Conservation (phyloP, 1,140 invertebrate species). For the Campoletis sonorensis region DNA sequence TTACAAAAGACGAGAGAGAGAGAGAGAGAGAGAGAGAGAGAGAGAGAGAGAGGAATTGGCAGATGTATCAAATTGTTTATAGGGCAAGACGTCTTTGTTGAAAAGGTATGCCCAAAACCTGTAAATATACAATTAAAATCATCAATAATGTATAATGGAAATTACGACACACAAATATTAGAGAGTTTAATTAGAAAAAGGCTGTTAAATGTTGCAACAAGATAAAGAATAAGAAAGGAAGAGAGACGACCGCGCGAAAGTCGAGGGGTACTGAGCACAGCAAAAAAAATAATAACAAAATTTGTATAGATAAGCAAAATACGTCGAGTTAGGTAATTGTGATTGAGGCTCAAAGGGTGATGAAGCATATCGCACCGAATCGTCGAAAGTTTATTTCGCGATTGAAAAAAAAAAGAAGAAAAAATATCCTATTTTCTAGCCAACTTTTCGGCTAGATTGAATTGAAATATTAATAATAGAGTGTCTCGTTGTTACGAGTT, state of each 20-base stretch:
- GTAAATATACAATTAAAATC: slow-evolving; percentile 64
- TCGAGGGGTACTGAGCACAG: background rate
- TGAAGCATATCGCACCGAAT: slow-evolving; percentile 37
- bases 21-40: too few species aligned
- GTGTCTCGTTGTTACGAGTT: slow-evolving; percentile 7
- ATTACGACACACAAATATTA: slow-evolving; percentile 52
- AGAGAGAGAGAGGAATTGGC: slow-evolving; percentile 49
- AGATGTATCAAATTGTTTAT: slow-evolving; percentile 58
- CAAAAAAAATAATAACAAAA: background rate
- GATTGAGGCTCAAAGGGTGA: slow-evolving; percentile 32
- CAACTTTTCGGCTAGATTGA: background rate
- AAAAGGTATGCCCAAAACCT: slow-evolving; percentile 58
- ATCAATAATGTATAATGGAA: slow-evolving; percentile 61
- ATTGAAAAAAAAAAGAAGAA: background rate
- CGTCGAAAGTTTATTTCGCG: slow-evolving; percentile 35
- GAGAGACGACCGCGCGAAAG: background rate
- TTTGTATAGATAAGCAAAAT: slow-evolving; percentile 12
- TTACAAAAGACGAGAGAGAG: background rate
- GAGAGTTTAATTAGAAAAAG: slow-evolving; percentile 64
- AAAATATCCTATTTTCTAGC: background rate
- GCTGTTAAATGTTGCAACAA: slow-evolving; percentile 51
- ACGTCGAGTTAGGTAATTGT: slow-evolving; percentile 17
- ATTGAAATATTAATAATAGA: slow-evolving; percentile 2
- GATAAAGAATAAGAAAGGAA: background rate
- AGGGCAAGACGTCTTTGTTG: slow-evolving; percentile 67